phyloP scores from a whole-genome alignment of 1,140 invertebrate species.

The Lordiphosa stackelbergi region DNA sequence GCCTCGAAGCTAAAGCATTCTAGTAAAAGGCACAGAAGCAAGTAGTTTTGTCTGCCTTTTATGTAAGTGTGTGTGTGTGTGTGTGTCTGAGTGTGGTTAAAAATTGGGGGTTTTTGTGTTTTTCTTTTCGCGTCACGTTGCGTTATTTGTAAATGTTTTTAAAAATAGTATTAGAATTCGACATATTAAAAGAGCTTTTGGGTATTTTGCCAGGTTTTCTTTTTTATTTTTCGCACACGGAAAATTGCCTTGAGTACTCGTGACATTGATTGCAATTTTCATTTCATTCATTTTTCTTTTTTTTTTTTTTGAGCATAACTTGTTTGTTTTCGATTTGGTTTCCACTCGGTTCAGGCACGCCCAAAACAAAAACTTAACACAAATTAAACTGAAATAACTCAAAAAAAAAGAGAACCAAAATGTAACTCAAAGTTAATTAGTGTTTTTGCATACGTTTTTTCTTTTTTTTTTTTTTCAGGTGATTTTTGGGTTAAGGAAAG shows the following conservation, averaged over 20 bases:
- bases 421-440: slow-evolving; percentile 16
- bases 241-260: slow-evolving; percentile 62
- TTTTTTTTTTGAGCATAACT: slow-evolving; percentile 9
- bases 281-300: slow-evolving; percentile 8
- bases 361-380: slow-evolving; percentile 42
- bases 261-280: slow-evolving; percentile 60
- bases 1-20: slow-evolving; percentile 45
- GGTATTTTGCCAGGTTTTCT: slow-evolving; percentile 55
- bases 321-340: slow-evolving; percentile 81
- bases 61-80: slow-evolving; percentile 23
- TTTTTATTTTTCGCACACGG: slow-evolving; percentile 39
- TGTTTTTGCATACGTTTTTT: slow-evolving; percentile 24
- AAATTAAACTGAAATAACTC: slow-evolving; percentile 13
- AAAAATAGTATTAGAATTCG: slow-evolving; percentile 42
- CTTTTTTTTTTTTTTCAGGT: slow-evolving; percentile 1
- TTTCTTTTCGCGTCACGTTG: slow-evolving; percentile 48
- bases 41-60: slow-evolving; percentile 6
- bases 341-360: slow-evolving; percentile 80
- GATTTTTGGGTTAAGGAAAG: too few species aligned
- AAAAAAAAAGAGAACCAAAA: slow-evolving; percentile 26
- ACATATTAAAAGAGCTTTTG: slow-evolving; percentile 49
- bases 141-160: slow-evolving; percentile 37
- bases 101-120: slow-evolving; percentile 9
- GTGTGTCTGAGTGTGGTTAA: background rate
- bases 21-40: slow-evolving; percentile 17